Evolutionary conservation across 2,888 invertebrate genomes (phyloP).

Genomic region (Volucella inflata): DNA sequence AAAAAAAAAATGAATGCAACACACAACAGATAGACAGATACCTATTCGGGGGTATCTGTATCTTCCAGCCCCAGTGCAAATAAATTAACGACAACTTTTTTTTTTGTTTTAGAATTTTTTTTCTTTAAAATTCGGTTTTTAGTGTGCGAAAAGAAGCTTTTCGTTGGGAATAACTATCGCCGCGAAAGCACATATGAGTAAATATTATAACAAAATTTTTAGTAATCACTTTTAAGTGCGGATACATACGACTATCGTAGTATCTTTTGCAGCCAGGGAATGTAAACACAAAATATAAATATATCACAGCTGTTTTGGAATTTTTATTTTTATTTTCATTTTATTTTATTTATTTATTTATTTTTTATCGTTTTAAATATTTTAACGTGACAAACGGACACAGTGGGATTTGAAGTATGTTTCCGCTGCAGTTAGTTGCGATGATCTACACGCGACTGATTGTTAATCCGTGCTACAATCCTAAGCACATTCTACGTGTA

Average conservation of each 20-base stretch:
- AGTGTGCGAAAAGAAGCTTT: constrained; percentile 30
- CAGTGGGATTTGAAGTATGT: not conserved
- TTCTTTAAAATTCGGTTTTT: too few species aligned
- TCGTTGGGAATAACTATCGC: constrained; percentile 26
- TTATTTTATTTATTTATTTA: not conserved
- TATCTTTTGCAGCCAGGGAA: constrained; percentile 26
- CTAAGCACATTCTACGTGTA: constrained; percentile 26
- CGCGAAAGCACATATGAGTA: constrained; percentile 37
- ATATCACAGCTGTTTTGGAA: constrained; percentile 67
- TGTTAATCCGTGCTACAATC: constrained; percentile 48
- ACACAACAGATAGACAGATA: constrained; percentile 20
- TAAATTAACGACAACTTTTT: constrained; percentile 31
- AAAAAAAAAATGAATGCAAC: constrained; percentile 18
- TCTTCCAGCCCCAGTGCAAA: constrained; percentile 36
- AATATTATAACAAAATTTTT: constrained; percentile 18
- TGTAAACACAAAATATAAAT: constrained; percentile 53
- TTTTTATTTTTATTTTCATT: constrained; percentile 19
- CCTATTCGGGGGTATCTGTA: constrained; percentile 18
- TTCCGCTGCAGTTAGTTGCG: constrained; percentile 13
- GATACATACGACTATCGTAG: constrained; percentile 27
- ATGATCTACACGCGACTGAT: constrained; percentile 47
- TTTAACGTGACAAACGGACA: not conserved
- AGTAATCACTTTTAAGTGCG: not conserved
- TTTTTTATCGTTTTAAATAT: not conserved
- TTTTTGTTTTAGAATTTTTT: constrained; percentile 7